Evolutionary conservation across 2,888 invertebrate species (phyloP).

Genomic region (Brachyptera putata): DNA sequence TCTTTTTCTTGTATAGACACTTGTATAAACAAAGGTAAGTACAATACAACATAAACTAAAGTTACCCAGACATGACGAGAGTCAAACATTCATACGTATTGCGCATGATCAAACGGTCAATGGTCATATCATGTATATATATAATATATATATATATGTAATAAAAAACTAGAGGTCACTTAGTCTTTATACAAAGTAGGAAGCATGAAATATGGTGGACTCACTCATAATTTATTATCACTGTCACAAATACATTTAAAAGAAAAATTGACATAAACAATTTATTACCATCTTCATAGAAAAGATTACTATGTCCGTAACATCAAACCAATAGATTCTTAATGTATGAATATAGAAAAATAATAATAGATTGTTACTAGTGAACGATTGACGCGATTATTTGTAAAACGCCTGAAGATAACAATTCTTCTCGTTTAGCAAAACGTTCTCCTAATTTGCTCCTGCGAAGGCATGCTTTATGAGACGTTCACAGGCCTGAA

Average conservation of each 20-base stretch:
- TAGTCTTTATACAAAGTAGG: background rate
- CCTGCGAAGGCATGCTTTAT: no score
- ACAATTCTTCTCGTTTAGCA: background rate
- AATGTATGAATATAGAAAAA: no score
- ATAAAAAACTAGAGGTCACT: conserved; percentile 7
- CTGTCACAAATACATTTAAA: conserved; percentile 5
- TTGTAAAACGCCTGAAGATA: background rate
- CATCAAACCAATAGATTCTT: no score
- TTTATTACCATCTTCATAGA: conserved; percentile 3
- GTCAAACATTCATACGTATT: background rate
- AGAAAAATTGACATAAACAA: conserved; percentile 9
- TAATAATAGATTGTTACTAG: no score
- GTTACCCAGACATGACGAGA: background rate
- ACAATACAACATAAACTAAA: no score
- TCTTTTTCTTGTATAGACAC: no score
- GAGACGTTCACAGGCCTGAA: no score
- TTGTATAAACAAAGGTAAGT: no score
- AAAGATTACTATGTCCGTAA: no score
- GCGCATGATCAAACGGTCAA: background rate
- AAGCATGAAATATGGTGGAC: conserved; percentile 13
- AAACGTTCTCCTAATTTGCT: background rate
- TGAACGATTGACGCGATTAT: background rate
- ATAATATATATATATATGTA: background rate
- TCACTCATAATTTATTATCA: conserved; percentile 4
- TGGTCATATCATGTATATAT: background rate